Evolutionary conservation across 2,888 invertebrate species (phyloP), one percentile per base, ranked within the genome.

Genomic region (Melanchra persicariae): DNA sequence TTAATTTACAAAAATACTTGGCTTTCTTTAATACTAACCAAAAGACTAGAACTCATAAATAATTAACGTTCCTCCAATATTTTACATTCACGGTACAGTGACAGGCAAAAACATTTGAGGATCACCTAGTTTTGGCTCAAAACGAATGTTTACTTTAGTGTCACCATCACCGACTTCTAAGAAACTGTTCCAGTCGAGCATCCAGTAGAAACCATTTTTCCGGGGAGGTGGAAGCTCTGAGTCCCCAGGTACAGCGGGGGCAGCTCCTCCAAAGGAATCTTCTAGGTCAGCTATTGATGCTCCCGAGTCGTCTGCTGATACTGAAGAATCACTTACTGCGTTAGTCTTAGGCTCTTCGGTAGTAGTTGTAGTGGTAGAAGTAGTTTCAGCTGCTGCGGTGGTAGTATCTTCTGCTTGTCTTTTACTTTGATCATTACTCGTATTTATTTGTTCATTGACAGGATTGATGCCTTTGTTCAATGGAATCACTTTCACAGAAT

Each of bases 181-280:
- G 88, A 98, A 98, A 66, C 97, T 97, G 88, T 98, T 98, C 98
- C 98, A 98, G 89, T 98, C 98, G 10, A 98, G 96, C 88, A 98
- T 96, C 94, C 98, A 98, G 89, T 98, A 98, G 82, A 98, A 97
- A 0, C 98, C 98, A 74, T 97, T 98, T 85, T 97, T 97, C 83
- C 96, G 96, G 51, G 97, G 97, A 0, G 97, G 96, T 8, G 98
- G 97, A 37, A 97, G 87, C 22, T 96, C 96, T 5, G 97, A 96
- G 85, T 97, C 97, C 0, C 97, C 96, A 19, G 96, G 96, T 52
- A 94, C 90, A 51, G 92, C 94, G 10, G 96, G 96, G 0, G 96
- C 96, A 2, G 97, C 96, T 30, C 97, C 97, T 45, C 97, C 98
- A 86, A 98, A 98, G 0, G 98, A 98, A 81, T 97, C 98, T 88